phyloP scores from a whole-genome alignment of 2,888 invertebrate genomes.

The Tetranychus piercei region DNA sequence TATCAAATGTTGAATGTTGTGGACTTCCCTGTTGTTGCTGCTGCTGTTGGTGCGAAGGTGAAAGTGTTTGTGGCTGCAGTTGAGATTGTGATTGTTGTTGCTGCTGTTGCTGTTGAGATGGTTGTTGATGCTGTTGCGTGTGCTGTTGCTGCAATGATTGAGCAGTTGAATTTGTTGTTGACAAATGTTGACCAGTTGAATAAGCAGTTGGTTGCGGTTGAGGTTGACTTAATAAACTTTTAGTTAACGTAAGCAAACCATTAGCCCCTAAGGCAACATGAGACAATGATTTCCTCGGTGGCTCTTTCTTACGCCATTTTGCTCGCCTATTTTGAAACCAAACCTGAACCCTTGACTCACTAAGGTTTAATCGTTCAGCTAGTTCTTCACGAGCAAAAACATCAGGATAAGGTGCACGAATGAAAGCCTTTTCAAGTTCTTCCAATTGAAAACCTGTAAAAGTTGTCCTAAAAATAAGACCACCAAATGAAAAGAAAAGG shows the following conservation, averaged over 20 bases:
- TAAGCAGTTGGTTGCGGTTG: not conserved
- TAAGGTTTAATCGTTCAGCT: constrained; percentile 69
- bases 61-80: not conserved
- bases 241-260: not conserved
- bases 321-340: constrained; percentile 81
- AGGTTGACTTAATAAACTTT: not conserved
- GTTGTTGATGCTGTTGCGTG: not conserved
- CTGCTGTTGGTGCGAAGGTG: not conserved
- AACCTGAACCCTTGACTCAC: constrained; percentile 50
- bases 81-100: not conserved
- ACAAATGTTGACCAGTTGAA: not conserved
- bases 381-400: constrained; percentile 85
- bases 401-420: constrained; percentile 85
- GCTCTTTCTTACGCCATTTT: constrained; percentile 83
- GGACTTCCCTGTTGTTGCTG: not conserved
- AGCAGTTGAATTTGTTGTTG: not conserved
- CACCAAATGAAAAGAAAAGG: not conserved
- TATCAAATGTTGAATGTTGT: not conserved
- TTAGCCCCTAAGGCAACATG: constrained; percentile 15
- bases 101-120: not conserved
- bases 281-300: constrained; percentile 63
- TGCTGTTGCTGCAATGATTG: not conserved
- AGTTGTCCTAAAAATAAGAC: constrained; percentile 51
- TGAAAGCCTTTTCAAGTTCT: constrained; percentile 78
- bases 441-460: constrained; percentile 87